Evolutionary conservation across 1,140 invertebrate genomes (phyloP), one percentile per base, ranked within the genome.

Genomic region (Lysiphlebus fabarum): DNA sequence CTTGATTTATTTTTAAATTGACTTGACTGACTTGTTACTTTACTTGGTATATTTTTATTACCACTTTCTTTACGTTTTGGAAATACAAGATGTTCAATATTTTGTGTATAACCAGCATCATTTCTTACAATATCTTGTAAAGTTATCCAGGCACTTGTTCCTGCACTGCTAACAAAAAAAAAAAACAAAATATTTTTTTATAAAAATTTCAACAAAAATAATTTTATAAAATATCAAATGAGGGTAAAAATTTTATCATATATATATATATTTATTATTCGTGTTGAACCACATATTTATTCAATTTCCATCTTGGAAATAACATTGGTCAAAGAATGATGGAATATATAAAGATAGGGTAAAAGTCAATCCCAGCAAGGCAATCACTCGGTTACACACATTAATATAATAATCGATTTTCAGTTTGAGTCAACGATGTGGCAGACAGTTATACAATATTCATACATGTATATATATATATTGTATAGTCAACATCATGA

Each of bases 1-100:
- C 36, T 57, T 10, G 57, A 45, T 17, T 63, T 60, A 8, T 10
- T 7, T 40, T 63, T 58, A 17, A 37, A 49, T 47, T 42, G 48
- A 57, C 49, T 54, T 63, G 60, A 49, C 6, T 56, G 50, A 53
- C 53, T 62, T 7, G 58, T 26, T 26, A 1, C 17, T 26, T 26
- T 26, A 26, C 66, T 58, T 14, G 58, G 53, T 45, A 72, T 70
- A 74, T 73, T 78, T 59, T 71, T 74, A 72, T 74, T 82, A n/a
- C n/a, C n/a, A 71, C 67, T 76, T 49, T 72, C 76, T 63, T 82
- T 81, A 43, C 80, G 73, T 49, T 78, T 73, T 10, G 78, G 82
- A 61, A 84, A 83, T 44, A 84, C 82, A 55, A 84, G 72, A 61
- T 84, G 82, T 65, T 83, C 83, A 67, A 84, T 84, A 67, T 84